Base-by-base conservation (phyloP, 2,113 vertebrate genomes). In the Proterorhinus semilunaris region DNA sequence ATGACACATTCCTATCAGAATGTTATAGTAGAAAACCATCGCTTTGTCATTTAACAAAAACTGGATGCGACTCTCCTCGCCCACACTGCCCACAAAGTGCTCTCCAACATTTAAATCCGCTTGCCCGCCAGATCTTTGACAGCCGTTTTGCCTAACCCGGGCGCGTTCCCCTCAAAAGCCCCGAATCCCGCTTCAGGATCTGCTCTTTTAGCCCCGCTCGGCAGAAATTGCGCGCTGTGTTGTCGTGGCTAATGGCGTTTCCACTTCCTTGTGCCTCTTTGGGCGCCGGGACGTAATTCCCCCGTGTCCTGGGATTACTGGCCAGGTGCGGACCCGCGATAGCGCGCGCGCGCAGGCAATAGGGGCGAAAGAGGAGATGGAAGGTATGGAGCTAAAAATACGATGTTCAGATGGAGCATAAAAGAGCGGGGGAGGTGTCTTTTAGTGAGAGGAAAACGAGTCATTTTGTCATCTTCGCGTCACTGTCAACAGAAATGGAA, bases 281-380 rank as follows among this genome's bases (percentile, higher is more conserved):
- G 66, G 69, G 70, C 63, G 78, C 61, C 83, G 81, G 78, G 82
- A 36, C 27, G 81, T 83, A 85, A 89, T 84, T 84, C 86, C 83
- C 62, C 42, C 50, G 71, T 6, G 55, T 21, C 17, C 10, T 5
- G 17, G 81, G 76, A 89, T 90, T 83, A 88, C 79, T 68, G 36
- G 67, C 66, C 89, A 89, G 89, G 87, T 89, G 86, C 48, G 21
- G 59, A 58, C 44, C 47, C 65, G 86, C 81, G 87, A 90, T 89
- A 90, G 11, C 75, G 78, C 74, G 11, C 75, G 78, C 74, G 65
- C 68, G 45, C 27, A 61, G 79, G 83, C 71, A 62, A 79, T 64
- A 72, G 74, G 66, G 76, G 54, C 62, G 68, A 76, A 76, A 69
- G 27, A 36, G 27, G 27, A 36, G 27, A 36, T 36, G 54, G 69